These are phyloP conservation scores for Buphagus erythrorhynchus DNA, from an alignment of 2,797 vertebrate genomes.

Conservation along the genomic window DNA sequence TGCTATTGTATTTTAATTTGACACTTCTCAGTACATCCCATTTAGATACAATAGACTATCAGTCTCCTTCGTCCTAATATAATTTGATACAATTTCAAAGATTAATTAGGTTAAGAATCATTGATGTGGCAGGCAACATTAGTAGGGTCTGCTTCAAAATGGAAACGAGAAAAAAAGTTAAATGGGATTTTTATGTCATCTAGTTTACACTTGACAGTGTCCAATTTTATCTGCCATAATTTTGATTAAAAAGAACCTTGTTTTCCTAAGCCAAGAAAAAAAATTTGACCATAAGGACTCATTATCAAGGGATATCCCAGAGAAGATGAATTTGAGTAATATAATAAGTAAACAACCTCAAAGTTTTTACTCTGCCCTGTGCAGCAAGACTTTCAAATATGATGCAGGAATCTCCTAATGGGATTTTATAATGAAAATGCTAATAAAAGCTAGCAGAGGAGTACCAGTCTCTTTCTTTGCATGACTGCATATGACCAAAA, in stretches of 20 bases:
- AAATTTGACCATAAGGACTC: background rate
- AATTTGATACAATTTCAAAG: conserved; percentile 5
- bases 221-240: background rate
- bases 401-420: background rate
- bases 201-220: background rate
- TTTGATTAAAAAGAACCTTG: background rate
- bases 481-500: background rate
- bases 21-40: background rate
- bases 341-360: background rate
- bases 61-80: background rate
- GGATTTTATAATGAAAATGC: conserved; percentile 7
- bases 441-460: conserved; percentile 1
- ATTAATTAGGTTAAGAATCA: background rate
- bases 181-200: background rate
- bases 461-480: background rate
- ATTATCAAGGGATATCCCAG: background rate
- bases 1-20: background rate
- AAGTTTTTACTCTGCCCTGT: background rate
- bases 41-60: background rate
- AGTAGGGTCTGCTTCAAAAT: background rate
- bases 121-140: background rate
- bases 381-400: background rate
- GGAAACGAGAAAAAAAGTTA: background rate
- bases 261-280: background rate
- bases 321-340: background rate